phyloP scores from a whole-genome alignment of 2,888 invertebrate genomes.

The Calameuta idolon region DNA sequence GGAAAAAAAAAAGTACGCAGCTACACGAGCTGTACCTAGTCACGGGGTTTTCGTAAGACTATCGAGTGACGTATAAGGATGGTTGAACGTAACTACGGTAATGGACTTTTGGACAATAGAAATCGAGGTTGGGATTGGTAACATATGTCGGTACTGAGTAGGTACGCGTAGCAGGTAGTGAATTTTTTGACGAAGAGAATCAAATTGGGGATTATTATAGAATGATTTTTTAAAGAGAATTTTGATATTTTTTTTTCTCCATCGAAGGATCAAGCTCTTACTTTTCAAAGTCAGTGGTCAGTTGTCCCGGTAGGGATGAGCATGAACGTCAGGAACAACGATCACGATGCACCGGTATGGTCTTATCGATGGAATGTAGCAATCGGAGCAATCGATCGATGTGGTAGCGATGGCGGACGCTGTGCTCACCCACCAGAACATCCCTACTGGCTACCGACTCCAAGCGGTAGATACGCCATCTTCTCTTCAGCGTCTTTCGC shows the following conservation, averaged over 20 bases:
- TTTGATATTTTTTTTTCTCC: neutral
- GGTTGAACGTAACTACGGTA: neutral
- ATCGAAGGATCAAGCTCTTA: neutral
- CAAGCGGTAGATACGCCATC: constrained; percentile 48
- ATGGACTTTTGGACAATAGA: neutral
- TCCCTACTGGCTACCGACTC: constrained; percentile 53
- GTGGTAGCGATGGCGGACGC: constrained; percentile 53
- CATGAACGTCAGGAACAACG: constrained; percentile 3
- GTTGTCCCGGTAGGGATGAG: neutral
- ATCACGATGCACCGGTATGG: constrained; percentile 9
- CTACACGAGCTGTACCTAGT: neutral
- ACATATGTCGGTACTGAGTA: neutral
- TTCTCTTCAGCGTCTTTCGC: constrained; percentile 38
- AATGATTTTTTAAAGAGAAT: neutral
- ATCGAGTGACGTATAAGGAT: neutral
- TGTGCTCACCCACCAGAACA: constrained; percentile 58
- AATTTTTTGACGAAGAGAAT: neutral
- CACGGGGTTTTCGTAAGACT: neutral
- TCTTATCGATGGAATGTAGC: constrained; percentile 49
- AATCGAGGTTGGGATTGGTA: neutral
- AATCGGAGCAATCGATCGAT: constrained; percentile 57
- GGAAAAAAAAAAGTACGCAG: neutral
- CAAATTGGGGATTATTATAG: neutral
- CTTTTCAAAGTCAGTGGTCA: neutral
- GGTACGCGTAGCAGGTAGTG: neutral